Conservation (phyloP, 2,113 vertebrate species). For the Mormyrus iriodes region DNA sequence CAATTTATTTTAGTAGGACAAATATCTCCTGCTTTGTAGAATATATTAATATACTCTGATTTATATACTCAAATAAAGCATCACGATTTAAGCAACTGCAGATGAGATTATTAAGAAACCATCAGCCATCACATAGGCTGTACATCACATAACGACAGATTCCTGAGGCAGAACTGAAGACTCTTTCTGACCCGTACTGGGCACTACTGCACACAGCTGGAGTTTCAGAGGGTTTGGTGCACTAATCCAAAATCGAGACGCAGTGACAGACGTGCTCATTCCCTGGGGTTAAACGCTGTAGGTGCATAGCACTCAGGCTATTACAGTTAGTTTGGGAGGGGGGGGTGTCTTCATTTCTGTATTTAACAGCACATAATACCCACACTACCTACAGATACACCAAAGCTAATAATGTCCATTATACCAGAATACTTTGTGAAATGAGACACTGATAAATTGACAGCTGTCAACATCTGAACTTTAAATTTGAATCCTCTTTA, state of each 20-base stretch:
- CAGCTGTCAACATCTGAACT: neutral
- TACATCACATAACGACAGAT: neutral
- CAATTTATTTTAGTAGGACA: slow-evolving; percentile 21
- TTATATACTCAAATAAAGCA: slow-evolving; percentile 13
- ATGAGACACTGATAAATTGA: neutral
- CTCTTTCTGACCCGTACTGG: slow-evolving; percentile 18
- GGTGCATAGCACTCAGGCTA: neutral
- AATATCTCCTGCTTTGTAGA: slow-evolving; percentile 17
- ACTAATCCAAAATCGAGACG: neutral
- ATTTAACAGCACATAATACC: neutral
- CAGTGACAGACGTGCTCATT: neutral
- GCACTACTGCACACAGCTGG: slow-evolving; percentile 15
- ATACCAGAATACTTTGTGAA: neutral
- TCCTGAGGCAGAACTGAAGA: slow-evolving; percentile 17
- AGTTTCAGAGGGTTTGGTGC: neutral
- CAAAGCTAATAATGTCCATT: slow-evolving; percentile 21
- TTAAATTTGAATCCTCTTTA: neutral
- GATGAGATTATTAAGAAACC: neutral
- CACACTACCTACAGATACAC: slow-evolving; percentile 24
- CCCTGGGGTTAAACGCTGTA: neutral
- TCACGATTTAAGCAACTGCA: slow-evolving; percentile 25
- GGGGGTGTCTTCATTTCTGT: neutral
- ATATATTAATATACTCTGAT: slow-evolving; percentile 22
- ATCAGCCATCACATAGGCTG: neutral
- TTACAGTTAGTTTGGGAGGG: neutral